Conservation (phyloP, 2,888 invertebrate species). For the Malthinus flaveolus region DNA sequence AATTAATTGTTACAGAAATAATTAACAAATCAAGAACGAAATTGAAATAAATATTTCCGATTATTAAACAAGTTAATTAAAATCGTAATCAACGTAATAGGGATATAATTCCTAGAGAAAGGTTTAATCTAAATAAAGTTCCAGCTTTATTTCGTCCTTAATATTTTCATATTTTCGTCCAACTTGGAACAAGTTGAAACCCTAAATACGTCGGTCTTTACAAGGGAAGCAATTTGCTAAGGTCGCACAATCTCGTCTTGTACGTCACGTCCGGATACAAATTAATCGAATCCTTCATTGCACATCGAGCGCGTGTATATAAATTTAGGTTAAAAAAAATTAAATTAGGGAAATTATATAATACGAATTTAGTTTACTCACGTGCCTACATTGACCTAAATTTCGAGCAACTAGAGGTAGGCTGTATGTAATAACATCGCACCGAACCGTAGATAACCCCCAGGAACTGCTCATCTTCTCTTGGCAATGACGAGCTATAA, state of each 20-base stretch:
- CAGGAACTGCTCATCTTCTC: conserved; percentile 36
- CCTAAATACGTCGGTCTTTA: conserved; percentile 26
- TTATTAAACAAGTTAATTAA: neutral
- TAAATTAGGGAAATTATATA: neutral
- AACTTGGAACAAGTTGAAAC: conserved; percentile 26
- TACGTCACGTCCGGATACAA: conserved; percentile 29
- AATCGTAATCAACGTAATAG: neutral
- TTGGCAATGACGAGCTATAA: conserved; percentile 42
- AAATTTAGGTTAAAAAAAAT: too few species aligned
- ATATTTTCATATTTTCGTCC: conserved; percentile 25
- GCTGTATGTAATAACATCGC: conserved; percentile 28
- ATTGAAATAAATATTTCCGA: neutral
- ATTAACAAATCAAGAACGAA: neutral
- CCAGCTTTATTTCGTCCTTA: conserved; percentile 10
- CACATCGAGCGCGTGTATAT: too few species aligned
- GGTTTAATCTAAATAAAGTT: conserved; percentile 6
- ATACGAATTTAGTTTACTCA: neutral
- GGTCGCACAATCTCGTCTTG: conserved; percentile 31
- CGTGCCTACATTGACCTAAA: conserved; percentile 20
- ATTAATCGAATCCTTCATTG: conserved; percentile 32
- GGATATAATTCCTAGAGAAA: neutral
- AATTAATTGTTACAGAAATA: neutral
- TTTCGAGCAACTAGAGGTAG: conserved; percentile 16
- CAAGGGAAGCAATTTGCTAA: conserved; percentile 30
- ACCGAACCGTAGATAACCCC: conserved; percentile 35